These are phyloP conservation scores for Myopa tessellatipennis DNA, from an alignment of 2,888 invertebrate genomes.

Conservation along the genomic window DNA sequence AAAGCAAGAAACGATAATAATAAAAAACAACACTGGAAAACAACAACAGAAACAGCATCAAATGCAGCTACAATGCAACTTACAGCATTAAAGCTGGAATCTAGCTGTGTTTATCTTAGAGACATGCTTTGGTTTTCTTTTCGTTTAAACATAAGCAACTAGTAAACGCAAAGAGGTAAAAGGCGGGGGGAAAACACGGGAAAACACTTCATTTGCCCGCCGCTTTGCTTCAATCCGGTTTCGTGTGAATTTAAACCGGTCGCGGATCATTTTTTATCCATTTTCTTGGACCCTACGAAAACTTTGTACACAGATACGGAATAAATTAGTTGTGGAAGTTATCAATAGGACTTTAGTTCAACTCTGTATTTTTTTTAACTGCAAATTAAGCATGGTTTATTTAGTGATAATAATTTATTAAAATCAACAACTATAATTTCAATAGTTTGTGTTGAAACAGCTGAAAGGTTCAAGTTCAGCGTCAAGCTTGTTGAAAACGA, in stretches of 20 bases:
- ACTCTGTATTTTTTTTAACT: no score
- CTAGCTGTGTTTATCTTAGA: constrained; percentile 6
- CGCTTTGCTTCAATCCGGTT: constrained; percentile 52
- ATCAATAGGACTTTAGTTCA: no score
- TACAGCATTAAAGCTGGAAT: constrained; percentile 1
- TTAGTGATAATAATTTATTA: no score
- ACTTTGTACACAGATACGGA: no score
- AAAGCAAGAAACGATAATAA: not conserved
- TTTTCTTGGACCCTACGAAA: no score
- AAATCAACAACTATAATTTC: no score
- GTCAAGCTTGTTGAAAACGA: no score
- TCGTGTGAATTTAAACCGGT: constrained; percentile 60
- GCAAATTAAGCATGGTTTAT: no score
- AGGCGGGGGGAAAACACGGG: constrained; percentile 30
- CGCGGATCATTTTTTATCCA: constrained; percentile 16
- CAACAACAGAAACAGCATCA: not conserved
- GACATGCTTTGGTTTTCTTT: constrained; percentile 17
- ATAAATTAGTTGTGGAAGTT: no score
- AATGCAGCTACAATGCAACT: constrained; percentile 3
- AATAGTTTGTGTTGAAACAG: no score
- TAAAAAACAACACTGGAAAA: not conserved
- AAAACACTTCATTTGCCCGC: constrained; percentile 26
- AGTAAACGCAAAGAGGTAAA: constrained; percentile 12
- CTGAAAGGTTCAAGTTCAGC: no score
- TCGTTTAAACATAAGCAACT: constrained; percentile 1